These are phyloP conservation scores for Hipposideros armiger DNA, from an alignment of 2,113 vertebrate genomes.

Conservation along the genomic window DNA sequence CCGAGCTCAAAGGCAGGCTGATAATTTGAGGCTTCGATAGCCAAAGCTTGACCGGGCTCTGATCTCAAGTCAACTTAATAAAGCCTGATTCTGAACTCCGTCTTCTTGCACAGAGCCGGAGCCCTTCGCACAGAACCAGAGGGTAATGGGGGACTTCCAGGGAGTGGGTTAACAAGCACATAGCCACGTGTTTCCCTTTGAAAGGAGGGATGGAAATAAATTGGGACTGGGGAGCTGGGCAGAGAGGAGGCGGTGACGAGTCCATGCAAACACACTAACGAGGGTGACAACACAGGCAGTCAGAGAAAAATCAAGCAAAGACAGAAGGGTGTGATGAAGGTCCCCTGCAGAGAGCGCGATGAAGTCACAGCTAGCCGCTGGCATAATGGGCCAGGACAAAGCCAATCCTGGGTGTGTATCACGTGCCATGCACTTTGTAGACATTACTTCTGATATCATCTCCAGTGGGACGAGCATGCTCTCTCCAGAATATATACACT, in stretches of 20 bases:
- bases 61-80: not conserved
- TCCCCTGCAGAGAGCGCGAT: not conserved
- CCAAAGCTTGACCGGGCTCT: not conserved
- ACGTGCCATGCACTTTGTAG: fast-evolving
- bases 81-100: not conserved
- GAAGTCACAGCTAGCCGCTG: fast-evolving
- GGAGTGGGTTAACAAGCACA: not conserved
- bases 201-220: not conserved
- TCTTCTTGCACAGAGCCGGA: not conserved
- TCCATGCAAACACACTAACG: not conserved
- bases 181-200: not conserved
- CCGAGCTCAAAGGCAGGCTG: not conserved
- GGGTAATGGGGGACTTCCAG: not conserved
- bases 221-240: not conserved
- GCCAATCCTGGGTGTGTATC: fast-evolving
- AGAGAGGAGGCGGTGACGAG: not conserved
- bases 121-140: not conserved
- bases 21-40: not conserved
- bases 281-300: not conserved
- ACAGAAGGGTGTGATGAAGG: not conserved
- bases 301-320: not conserved
- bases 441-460: not conserved
- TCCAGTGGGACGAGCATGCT: not conserved
- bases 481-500: not conserved
- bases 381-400: not conserved